These are phyloP conservation scores for Aethes cnicana DNA, from an alignment of 2,888 invertebrate genomes.

Conservation along the genomic window DNA sequence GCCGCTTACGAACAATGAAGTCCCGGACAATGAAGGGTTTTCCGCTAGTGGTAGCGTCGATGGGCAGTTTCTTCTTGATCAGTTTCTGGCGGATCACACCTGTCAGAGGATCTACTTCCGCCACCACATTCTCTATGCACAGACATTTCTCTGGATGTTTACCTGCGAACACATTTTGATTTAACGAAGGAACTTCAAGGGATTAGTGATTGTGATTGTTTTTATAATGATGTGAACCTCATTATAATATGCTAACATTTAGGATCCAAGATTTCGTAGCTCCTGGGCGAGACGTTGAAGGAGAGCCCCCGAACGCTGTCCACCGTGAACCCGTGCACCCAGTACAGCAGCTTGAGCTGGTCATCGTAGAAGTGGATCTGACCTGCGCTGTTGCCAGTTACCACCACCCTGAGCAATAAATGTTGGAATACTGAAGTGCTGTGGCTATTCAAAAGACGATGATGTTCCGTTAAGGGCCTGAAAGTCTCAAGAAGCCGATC, in stretches of 20 bases:
- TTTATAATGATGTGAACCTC: no score
- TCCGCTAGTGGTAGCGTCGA: slow-evolving; percentile 72
- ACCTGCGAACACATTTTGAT: slow-evolving; percentile 45
- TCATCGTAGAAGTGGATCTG: slow-evolving; percentile 83
- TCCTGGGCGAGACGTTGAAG: slow-evolving; percentile 71
- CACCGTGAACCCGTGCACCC: slow-evolving; percentile 74
- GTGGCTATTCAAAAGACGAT: background rate
- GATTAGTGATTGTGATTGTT: no score
- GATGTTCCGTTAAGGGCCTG: no score
- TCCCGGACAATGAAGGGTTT: slow-evolving; percentile 78
- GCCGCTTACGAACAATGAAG: slow-evolving; percentile 80
- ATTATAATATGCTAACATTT: slow-evolving; percentile 51
- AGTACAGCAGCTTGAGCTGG: slow-evolving; percentile 81
- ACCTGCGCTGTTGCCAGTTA: slow-evolving; percentile 79
- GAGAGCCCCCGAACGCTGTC: slow-evolving; percentile 75
- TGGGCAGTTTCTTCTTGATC: slow-evolving; percentile 61
- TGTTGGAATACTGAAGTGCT: background rate
- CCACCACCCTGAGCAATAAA: slow-evolving; percentile 62
- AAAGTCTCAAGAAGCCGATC: no score
- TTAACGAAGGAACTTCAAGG: no score
- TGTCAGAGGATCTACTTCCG: slow-evolving; percentile 50
- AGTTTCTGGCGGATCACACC: slow-evolving; percentile 55
- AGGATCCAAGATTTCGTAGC: slow-evolving; percentile 59
- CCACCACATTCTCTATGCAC: slow-evolving; percentile 65
- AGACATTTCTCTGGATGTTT: slow-evolving; percentile 49